These are phyloP conservation scores for Pseudocheirus occidentalis DNA, from an alignment of 2,797 vertebrate species.

Conservation along the genomic window DNA sequence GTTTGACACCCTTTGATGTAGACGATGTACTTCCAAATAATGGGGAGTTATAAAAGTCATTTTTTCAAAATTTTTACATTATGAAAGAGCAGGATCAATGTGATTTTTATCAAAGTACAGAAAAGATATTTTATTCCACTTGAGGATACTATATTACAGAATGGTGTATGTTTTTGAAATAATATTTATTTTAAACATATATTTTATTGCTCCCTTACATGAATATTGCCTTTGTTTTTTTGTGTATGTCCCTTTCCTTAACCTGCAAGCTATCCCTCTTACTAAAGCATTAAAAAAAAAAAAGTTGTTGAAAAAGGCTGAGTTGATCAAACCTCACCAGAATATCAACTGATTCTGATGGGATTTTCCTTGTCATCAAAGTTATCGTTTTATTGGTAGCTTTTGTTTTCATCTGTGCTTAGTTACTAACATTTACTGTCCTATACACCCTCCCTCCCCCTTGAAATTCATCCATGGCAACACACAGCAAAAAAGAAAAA, in stretches of 20 bases:
- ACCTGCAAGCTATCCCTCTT: not conserved
- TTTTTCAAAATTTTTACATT: not conserved
- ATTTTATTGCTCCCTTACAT: not conserved
- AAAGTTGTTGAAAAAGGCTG: not conserved
- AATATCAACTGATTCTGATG: not conserved
- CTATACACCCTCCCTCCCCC: fast-evolving
- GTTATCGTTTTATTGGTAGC: not conserved
- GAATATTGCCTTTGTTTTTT: not conserved
- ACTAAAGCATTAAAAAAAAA: not conserved
- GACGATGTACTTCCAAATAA: not conserved
- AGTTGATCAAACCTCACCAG: not conserved
- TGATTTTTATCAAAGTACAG: not conserved
- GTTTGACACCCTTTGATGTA: not conserved
- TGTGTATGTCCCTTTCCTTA: not conserved
- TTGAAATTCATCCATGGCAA: not conserved
- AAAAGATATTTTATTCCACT: not conserved
- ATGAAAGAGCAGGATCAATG: not conserved
- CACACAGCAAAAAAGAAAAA: not conserved
- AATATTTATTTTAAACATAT: not conserved
- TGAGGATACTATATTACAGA: not conserved
- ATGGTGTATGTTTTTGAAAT: not conserved
- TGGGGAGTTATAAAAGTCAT: not conserved
- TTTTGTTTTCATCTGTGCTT: not conserved
- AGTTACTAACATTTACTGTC: not conserved
- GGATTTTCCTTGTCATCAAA: not conserved